Evolutionary conservation across 2,888 invertebrate species (phyloP).

Genomic region (Cephus runcator): DNA sequence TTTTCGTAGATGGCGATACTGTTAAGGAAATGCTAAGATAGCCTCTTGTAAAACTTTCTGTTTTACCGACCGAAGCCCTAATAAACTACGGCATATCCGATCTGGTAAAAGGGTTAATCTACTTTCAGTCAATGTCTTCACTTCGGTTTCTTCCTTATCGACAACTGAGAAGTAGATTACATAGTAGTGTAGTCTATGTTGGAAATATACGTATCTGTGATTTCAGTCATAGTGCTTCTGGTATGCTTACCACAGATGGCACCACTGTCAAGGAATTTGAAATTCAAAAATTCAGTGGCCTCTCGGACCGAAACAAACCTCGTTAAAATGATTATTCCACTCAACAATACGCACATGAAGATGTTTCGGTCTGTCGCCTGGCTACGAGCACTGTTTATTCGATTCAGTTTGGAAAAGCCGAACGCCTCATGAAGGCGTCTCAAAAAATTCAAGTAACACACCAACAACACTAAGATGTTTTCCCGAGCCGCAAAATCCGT

Average conservation of each 20-base stretch:
- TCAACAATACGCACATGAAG: not conserved
- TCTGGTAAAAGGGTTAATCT: not conserved
- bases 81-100: too few relatives aligned
- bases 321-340: not conserved
- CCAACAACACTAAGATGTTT: conserved; percentile 43
- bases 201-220: not conserved
- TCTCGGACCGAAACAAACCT: not conserved
- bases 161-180: not conserved
- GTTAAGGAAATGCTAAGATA: not conserved
- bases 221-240: not conserved
- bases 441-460: conserved; percentile 46
- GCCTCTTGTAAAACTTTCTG: not conserved
- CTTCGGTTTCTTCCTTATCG: not conserved
- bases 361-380: not conserved
- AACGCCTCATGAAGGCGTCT: conserved; percentile 38
- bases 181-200: not conserved
- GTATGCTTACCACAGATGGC: not conserved
- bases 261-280: not conserved
- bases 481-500: conserved; percentile 53
- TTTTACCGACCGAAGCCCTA: not conserved
- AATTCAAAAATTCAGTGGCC: not conserved
- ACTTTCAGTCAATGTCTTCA: not conserved
- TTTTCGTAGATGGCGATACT: not conserved
- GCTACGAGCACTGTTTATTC: conserved; percentile 28
- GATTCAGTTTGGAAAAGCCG: conserved; percentile 42